Evolutionary conservation across 1,140 invertebrate species (phyloP), one percentile per base, ranked within the genome.

Genomic region (Camponotus pennsylvanicus): DNA sequence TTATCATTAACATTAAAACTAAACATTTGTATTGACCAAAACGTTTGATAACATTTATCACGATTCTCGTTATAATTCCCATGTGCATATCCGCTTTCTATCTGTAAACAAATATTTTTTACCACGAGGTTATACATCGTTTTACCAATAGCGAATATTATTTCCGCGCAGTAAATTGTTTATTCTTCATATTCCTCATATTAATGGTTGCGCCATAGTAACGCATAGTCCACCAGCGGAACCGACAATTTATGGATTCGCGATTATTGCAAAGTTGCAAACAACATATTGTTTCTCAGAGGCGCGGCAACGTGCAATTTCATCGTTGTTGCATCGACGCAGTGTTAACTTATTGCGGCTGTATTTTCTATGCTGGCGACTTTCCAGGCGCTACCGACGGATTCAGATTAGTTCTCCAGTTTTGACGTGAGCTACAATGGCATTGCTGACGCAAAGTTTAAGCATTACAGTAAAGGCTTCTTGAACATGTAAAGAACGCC

Each of bases 401-500:
- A 86, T 88, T 89, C 88, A 88, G 76, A 88, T 89, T 87, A 88
- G 80, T 85, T 88, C 42, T 52, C 80, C 69, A 85, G 79, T 77
- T 84, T 85, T 82, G 86, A 89, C 86, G 37, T 89, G 64, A 85
- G 55, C 15, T 61, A 88, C 88, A 89, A 90, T 80, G 73, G 80
- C 69, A 85, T 61, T 42, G 67, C 49, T 67, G 69, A 75, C 63
- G 59, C 80, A 85, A 75, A 80, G 57, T 57, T 57, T 37, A 27
- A 27, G 55, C 21, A 61, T 85, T 89, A 71, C 85, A 27, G 45
- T 42, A 34, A 77, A 18, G 69, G 42, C 42, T 70, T 77, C 78
- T 32, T 34, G 84, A 37, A 27, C 76, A 21, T 61, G 77, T 71
- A 86, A 82, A 67, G 66, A 80, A 82, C 67, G 57, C 71, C 77